A percentile compares a stretch with the other conserved stretches of the same genome.
These are phyloP conservation scores for Antheraea mylitta DNA, from an alignment of 1,140 invertebrate genomes.

Conservation along the genomic window DNA sequence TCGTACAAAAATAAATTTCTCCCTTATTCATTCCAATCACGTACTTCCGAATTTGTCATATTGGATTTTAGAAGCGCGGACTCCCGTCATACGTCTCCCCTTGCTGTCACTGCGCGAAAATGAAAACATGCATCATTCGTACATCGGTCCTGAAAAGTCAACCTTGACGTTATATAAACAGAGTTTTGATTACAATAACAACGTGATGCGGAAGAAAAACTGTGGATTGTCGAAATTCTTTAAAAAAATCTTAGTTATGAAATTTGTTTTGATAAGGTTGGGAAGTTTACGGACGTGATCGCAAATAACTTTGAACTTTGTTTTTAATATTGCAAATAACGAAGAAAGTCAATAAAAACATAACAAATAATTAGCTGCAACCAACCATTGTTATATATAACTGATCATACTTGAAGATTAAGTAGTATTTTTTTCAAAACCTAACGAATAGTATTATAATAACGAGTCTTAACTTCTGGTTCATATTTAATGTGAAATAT, in stretches of 20 bases:
- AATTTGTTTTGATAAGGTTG: slow-evolving; percentile 47
- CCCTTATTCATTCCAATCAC: slow-evolving; percentile 70
- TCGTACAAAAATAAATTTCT: slow-evolving; percentile 58
- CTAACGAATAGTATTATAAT: too few species aligned
- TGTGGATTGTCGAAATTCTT: slow-evolving; percentile 40
- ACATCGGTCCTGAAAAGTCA: slow-evolving; percentile 22
- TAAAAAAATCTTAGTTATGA: slow-evolving; percentile 51
- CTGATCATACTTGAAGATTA: too few species aligned
- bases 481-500: too few species aligned
- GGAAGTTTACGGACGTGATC: slow-evolving; percentile 28
- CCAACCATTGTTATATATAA: not conserved
- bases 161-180: slow-evolving; percentile 26
- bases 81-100: slow-evolving; percentile 64
- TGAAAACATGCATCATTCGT: slow-evolving; percentile 69
- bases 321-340: not conserved
- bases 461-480: too few species aligned
- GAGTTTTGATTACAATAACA: slow-evolving; percentile 16
- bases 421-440: too few species aligned
- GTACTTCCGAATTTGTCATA: slow-evolving; percentile 77
- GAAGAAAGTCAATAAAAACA: not conserved
- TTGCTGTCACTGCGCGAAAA: slow-evolving; percentile 65
- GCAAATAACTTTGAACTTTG: slow-evolving; percentile 3
- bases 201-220: slow-evolving; percentile 19
- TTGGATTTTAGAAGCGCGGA: slow-evolving; percentile 68
- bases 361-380: not conserved